Evolutionary conservation across 2,113 vertebrate genomes (phyloP), one percentile per base, ranked within the genome.

Genomic region (Trogon melanurus): DNA sequence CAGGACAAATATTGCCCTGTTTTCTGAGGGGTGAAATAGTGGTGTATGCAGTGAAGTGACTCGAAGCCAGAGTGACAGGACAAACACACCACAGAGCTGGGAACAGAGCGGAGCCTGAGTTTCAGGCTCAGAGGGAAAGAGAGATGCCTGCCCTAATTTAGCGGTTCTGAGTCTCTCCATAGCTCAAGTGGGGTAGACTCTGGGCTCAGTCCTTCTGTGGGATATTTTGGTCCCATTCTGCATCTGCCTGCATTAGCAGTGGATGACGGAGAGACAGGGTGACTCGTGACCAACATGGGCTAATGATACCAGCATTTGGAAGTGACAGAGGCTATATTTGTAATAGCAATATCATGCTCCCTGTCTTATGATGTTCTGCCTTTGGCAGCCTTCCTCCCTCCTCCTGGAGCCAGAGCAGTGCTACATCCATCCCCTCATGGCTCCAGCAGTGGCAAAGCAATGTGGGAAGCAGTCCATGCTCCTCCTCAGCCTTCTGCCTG

Each of bases 1-100:
- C 80, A 93, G 76, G 92, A 91, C 86, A 88, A 85, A 85, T 70
- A 30, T 22, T 74, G 41, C 47, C 76, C 69, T 69, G 57, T 61
- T 91, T 96, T 76, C 73, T 87, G 83, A 76, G 80, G 30, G 45
- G 19, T 84, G 58, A 88, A 64, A 89, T 64, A 29, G n/a, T 32
- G 70, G 26, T 5, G 3, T 20, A 67, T 13, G 41, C 76, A 79
- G 82, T 20, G 50, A 70, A 47, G 54, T 45, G 72, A 65, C 75
- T 72, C 14, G 3, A 79, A 92, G 60, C n/a, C 13, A 1, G 85
- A 88, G 73, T n/a, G 76, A 81, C 47, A 69, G 73, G 50, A 62
- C 25, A 65, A 72, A 53, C 2, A 5, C 15, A 38, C 0, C 0
- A 2, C 54, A 69, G 66, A 71, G 74, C 23, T 54, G 30, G 60